These are phyloP conservation scores for Merluccius polli DNA, from an alignment of 2,797 vertebrate genomes.

Conservation along the genomic window DNA sequence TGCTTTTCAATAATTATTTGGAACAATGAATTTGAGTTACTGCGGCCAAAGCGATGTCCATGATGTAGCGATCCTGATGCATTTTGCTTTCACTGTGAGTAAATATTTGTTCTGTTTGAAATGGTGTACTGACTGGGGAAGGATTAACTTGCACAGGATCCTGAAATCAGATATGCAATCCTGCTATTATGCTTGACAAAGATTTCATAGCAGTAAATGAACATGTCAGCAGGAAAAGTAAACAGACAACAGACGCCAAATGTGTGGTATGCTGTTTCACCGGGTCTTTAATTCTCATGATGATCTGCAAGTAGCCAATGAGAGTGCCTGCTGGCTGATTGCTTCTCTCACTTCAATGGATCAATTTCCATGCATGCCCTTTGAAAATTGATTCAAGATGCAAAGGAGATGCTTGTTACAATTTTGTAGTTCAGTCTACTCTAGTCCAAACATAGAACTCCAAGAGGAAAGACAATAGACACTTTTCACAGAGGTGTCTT, in stretches of 20 bases:
- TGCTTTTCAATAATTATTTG: neutral
- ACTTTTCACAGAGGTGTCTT: neutral
- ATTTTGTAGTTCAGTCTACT: neutral
- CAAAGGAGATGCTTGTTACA: neutral
- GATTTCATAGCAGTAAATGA: neutral
- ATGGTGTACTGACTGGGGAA: neutral
- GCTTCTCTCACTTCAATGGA: neutral
- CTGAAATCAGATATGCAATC: neutral
- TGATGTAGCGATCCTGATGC: neutral
- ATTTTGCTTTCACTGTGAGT: neutral
- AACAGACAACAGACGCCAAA: neutral
- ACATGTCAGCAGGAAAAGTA: neutral
- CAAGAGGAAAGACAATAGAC: neutral
- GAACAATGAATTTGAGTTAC: neutral
- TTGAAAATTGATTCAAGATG: neutral
- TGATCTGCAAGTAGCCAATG: neutral
- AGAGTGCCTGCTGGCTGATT: neutral
- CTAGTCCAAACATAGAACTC: neutral
- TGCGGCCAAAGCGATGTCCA: neutral
- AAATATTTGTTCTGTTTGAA: neutral
- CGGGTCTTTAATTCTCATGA: neutral
- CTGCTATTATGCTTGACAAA: neutral
- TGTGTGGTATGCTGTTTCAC: neutral
- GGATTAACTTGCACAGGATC: neutral
- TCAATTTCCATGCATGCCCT: neutral